phyloP scores from a whole-genome alignment of 2,113 vertebrate genomes.

The Xenotilapia leptura region DNA sequence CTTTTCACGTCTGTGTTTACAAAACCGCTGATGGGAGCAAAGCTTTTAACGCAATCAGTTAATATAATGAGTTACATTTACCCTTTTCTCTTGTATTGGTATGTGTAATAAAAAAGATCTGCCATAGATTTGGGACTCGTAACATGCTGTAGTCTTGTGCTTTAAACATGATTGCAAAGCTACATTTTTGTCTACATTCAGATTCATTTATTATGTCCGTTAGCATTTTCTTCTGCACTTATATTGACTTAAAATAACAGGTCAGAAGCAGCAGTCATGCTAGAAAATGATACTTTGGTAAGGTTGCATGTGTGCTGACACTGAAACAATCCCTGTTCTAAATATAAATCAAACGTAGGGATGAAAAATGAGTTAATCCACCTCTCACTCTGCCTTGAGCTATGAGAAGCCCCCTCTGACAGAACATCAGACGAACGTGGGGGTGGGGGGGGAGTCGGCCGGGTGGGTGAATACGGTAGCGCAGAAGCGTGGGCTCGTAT shows the following conservation, averaged over 20 bases:
- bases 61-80: neutral
- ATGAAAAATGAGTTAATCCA: constrained; percentile 39
- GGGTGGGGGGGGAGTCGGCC: neutral
- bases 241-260: neutral
- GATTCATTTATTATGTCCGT: neutral
- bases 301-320: neutral
- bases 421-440: constrained; percentile 13
- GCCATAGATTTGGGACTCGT: neutral
- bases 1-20: neutral
- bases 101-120: neutral
- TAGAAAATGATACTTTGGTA: neutral
- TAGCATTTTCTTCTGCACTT: neutral
- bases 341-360: constrained; percentile 25
- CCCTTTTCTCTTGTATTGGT: neutral
- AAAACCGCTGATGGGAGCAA: neutral
- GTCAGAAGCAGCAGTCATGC: neutral
- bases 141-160: neutral
- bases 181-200: neutral
- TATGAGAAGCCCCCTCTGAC: constrained; percentile 28
- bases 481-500: neutral
- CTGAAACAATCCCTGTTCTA: constrained; percentile 3
- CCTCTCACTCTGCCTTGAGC: constrained; percentile 15
- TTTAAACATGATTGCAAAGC: neutral
- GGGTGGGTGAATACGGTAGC: constrained; percentile 27
- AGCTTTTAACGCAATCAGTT: neutral